Base-by-base conservation (phyloP, 2,888 invertebrate species). In the Nysson spinosus region DNA sequence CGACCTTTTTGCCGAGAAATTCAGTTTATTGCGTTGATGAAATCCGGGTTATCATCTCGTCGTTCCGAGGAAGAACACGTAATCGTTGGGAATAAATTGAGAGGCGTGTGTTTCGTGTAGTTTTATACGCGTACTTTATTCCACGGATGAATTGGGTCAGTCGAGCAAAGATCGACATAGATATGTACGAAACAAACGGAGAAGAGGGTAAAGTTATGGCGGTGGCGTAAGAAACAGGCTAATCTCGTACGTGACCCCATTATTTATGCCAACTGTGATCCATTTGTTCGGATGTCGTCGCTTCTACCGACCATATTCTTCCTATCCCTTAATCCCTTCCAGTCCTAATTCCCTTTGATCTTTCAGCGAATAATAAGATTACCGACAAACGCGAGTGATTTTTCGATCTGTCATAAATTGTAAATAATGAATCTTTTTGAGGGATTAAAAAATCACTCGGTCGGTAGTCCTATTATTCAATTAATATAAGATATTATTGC, bases 191-290 rank as follows among this genome's bases (percentile, higher is more conserved):
- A 57, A 43, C 35, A 50, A 19, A 28, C 44, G 26, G 44, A 35
- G 52, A 63, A 52, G 40, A 50, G 14, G 30, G 28, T 17, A 34
- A 56, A 54, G 37, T 64, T 60, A 57, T 20, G 32, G 47, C 22
- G 51, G 22, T 72, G 69, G 69, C 51, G 65, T 62, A 73, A 73
- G 46, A 16, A 55, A 26, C 49, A 16, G n/a, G 22, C 62, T 74
- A 72, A 72, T 72, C 72, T 74, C 32, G 52, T 62, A 50, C 54
- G 61, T 73, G 61, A 58, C 61, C 69, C 47, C 54, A 54, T 72
- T 72, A 56, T 51, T 57, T 65, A 67, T 66, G 39, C 44, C 44
- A 49, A 58, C 52, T 40, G 44, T 40, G 52, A 47, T 54, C 40
- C 24, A 49, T 57, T 57, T 52, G 43, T 6, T 52, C 49, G 65